Evolutionary conservation across 2,888 invertebrate genomes (phyloP), one percentile per base, ranked within the genome.

Genomic region (Apotomis turbidana): DNA sequence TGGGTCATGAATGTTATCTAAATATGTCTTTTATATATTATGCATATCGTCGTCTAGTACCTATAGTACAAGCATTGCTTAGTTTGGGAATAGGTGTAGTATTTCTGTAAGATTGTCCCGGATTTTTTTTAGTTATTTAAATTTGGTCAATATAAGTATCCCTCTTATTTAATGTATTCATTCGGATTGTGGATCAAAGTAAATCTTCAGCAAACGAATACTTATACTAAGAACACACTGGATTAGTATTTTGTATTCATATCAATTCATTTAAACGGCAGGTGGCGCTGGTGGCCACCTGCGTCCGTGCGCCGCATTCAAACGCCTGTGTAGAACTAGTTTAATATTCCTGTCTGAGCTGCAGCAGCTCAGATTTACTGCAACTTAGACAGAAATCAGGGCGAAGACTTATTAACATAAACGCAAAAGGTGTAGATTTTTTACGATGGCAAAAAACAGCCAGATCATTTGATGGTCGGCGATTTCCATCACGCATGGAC

Each of bases 301-400:
- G 57, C 52, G 68, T 58, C 68, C 72, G 72, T 72, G 72, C 63
- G 58, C 8, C 63, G 72, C 68, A 63, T 72, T 54, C 68, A 68
- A 68, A 72, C 63, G 68, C 15, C 68, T 52, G 44, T 71, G 58
- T 59, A 59, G 68, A 54, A 57, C 68, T 46, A 54, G 68, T 72
- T 72, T 72, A 72, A 72, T 72, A 72, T 72, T 72, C 72, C 63
- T 68, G 63, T 68, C 72, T 68, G 58, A 57, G 67, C 62, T 49
- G 68, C 63, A 68, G 68, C 68, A 63, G 61, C 55, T 41, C 58
- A 68, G 72, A 72, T 63, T 63, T 54, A 44, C 9, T 54, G 58
- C 49, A 60, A 36, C 13, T 41, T 41, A 51, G n/a, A 38, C 0
- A 6, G 41, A 57, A 38, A 44, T 54, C 61, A 68, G 68, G 4